These are phyloP conservation scores for Drosophila kanekoi DNA, from an alignment of 2,888 invertebrate genomes.

Conservation along the genomic window DNA sequence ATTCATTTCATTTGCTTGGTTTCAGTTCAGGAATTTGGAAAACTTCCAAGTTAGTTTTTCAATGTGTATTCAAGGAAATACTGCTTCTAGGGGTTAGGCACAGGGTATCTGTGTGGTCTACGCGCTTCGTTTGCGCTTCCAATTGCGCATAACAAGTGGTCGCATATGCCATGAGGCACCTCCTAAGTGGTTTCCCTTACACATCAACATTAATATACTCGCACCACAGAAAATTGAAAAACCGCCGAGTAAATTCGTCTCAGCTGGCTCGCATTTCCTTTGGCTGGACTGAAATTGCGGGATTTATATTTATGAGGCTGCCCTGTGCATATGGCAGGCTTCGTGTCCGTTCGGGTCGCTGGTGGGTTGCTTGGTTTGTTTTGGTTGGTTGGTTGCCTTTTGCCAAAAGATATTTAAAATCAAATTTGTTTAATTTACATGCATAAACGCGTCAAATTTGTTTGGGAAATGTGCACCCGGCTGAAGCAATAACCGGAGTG, in stretches of 20 bases:
- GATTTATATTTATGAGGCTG: constrained; percentile 62
- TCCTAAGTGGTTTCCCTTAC: constrained; percentile 18
- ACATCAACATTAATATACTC: constrained; percentile 36
- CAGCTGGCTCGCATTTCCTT: constrained; percentile 35
- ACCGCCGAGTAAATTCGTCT: constrained; percentile 39
- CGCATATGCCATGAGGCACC: background rate
- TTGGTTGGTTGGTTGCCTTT: constrained; percentile 44
- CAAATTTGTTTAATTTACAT: constrained; percentile 81
- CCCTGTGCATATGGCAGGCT: constrained; percentile 47
- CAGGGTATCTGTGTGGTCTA: background rate
- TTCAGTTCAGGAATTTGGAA: too few relatives aligned
- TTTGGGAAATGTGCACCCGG: constrained; percentile 70
- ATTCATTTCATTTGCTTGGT: too few relatives aligned
- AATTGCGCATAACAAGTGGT: background rate
- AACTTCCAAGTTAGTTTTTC: too few relatives aligned
- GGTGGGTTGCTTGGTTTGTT: constrained; percentile 25
- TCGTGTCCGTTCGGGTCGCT: constrained; percentile 6
- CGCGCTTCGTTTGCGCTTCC: background rate
- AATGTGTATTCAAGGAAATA: too few relatives aligned
- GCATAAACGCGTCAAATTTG: constrained; percentile 81
- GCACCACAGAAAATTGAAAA: constrained; percentile 32
- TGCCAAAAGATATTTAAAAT: constrained; percentile 79
- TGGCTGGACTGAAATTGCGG: constrained; percentile 22
- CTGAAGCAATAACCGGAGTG: constrained; percentile 53
- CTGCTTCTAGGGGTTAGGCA: background rate